Evolutionary conservation across 2,888 invertebrate species (phyloP).

Genomic region (Choreutis nemorana): DNA sequence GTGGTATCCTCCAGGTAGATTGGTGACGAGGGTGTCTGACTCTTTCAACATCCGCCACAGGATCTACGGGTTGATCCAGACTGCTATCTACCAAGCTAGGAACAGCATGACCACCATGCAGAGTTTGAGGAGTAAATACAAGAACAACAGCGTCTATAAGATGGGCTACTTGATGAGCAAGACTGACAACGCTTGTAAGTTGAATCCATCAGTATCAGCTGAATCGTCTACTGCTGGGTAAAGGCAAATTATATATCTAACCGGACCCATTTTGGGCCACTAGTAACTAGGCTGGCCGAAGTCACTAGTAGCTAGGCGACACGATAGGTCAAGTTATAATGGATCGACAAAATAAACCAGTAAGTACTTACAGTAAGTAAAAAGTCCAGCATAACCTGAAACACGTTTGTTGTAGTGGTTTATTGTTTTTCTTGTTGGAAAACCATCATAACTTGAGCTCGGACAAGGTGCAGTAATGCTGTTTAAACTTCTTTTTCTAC

Average conservation of each 20-base stretch:
- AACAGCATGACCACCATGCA: constrained; percentile 36
- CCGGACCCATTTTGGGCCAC: too few species aligned
- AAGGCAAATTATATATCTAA: background rate
- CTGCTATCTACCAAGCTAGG: constrained; percentile 31
- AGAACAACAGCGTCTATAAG: constrained; percentile 21
- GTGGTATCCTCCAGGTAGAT: constrained; percentile 14
- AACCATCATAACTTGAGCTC: too few species aligned
- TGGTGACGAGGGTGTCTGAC: constrained; percentile 8
- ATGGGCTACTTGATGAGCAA: constrained; percentile 37
- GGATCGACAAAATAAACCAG: too few species aligned
- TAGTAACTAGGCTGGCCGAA: too few species aligned
- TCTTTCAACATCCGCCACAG: constrained; percentile 17
- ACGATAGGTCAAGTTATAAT: too few species aligned
- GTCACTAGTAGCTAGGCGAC: too few species aligned
- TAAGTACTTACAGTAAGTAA: too few species aligned
- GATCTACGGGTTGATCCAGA: constrained; percentile 32
- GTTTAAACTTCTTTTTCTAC: too few species aligned
- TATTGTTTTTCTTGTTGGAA: too few species aligned
- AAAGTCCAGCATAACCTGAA: too few species aligned
- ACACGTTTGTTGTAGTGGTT: too few species aligned
- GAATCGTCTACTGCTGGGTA: background rate
- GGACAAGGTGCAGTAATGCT: too few species aligned
- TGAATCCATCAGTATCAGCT: constrained; percentile 17
- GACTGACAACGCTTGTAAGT: constrained; percentile 24
- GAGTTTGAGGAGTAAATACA: constrained; percentile 16